Evolutionary conservation across 2,888 invertebrate species (phyloP).

Genomic region (Synanthedon tipuliformis): DNA sequence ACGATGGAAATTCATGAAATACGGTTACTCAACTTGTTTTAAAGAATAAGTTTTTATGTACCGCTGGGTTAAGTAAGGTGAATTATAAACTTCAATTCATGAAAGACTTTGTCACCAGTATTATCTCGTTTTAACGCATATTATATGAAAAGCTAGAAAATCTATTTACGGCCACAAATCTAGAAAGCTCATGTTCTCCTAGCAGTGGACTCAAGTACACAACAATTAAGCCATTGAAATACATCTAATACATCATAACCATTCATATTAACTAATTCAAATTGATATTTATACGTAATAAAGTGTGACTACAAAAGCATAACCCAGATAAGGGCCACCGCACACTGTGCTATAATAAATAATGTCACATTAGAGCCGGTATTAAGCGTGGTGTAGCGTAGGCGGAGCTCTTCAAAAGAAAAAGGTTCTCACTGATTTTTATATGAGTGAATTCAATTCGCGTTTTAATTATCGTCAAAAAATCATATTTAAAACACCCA

Average conservation of each 20-base stretch:
- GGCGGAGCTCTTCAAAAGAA: conserved; percentile 18
- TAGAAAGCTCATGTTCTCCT: not conserved
- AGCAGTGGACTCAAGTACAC: not conserved
- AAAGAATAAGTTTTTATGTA: no score
- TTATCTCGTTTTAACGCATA: no score
- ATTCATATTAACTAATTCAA: conserved; percentile 42
- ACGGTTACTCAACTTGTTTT: no score
- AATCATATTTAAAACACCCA: no score
- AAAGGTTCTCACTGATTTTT: conserved; percentile 16
- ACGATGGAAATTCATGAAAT: no score
- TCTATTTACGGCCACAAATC: not conserved
- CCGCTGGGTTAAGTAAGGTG: no score
- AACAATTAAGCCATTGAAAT: conserved; percentile 25
- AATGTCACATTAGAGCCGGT: conserved; percentile 50
- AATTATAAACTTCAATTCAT: no score
- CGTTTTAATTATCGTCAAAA: no score
- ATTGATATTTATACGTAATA: conserved; percentile 35
- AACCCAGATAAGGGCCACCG: conserved; percentile 42
- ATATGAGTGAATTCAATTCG: conserved; percentile 1
- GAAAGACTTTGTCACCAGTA: no score
- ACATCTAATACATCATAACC: conserved; percentile 27
- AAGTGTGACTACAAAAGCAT: conserved; percentile 33
- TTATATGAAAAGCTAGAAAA: not conserved
- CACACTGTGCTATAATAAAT: conserved; percentile 48
- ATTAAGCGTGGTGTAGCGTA: conserved; percentile 27